Conservation (phyloP, 2,113 vertebrate species). For the Lasiurus cinereus region DNA sequence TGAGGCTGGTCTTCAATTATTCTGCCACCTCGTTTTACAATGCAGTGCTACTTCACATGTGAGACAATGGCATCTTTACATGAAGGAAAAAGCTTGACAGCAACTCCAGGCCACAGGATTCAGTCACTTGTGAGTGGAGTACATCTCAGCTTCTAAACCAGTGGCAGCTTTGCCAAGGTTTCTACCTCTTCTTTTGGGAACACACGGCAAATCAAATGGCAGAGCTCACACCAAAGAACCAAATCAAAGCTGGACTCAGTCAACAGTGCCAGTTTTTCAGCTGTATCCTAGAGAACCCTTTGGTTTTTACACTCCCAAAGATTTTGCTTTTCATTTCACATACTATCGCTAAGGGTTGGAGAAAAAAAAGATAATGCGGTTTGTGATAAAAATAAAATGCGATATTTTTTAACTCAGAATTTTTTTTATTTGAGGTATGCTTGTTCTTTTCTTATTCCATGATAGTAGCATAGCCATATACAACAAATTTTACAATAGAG, state of each 20-base stretch:
- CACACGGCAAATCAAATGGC: conserved; percentile 73
- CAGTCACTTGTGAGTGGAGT: conserved; percentile 71
- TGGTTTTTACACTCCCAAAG: conserved; percentile 67
- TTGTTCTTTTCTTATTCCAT: conserved; percentile 93
- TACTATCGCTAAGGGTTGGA: conserved; percentile 37
- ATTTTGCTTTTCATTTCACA: conserved; percentile 69
- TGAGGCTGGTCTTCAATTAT: conserved; percentile 74
- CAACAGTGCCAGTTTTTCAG: conserved; percentile 27
- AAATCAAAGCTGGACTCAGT: conserved; percentile 74
- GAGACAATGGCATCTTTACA: conserved; percentile 80
- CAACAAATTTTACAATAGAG: conserved; percentile 93
- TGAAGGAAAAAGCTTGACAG: conserved; percentile 66
- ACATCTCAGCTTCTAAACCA: conserved; percentile 79
- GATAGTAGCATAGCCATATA: conserved; percentile 94
- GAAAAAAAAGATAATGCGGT: conserved; percentile 73
- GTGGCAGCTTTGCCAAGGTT: conserved; percentile 65
- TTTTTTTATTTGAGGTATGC: conserved; percentile 94
- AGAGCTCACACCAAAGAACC: conserved; percentile 21
- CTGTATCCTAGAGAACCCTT: conserved; percentile 4
- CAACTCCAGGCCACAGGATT: conserved; percentile 63
- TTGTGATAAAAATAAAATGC: conserved; percentile 81
- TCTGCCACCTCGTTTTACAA: conserved; percentile 66
- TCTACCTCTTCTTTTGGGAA: conserved; percentile 59
- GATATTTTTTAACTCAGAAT: conserved; percentile 89
- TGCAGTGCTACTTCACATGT: conserved; percentile 71